Conservation (phyloP, 2,888 invertebrate genomes). For the Lissonota sp. region DNA sequence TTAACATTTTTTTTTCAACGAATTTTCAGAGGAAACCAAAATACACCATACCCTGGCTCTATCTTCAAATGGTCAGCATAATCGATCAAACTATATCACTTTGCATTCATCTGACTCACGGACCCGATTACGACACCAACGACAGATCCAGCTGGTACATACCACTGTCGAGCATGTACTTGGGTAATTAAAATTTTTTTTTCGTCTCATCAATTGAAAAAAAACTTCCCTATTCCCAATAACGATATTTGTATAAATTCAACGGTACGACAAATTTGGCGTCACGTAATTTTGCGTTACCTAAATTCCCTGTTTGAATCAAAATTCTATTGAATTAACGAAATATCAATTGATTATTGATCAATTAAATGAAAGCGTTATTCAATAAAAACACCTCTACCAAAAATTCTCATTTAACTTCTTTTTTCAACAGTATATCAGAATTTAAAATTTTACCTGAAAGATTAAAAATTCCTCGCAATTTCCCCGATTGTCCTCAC, state of each 20-base stretch:
- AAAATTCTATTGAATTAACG: no score
- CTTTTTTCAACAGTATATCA: no score
- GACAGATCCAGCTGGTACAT: conserved; percentile 75
- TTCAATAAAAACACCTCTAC: no score
- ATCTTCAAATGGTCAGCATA: conserved; percentile 79
- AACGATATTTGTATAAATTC: not conserved
- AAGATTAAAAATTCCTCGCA: no score
- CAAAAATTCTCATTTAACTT: no score
- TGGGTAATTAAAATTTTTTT: conserved; percentile 75
- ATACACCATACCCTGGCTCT: conserved; percentile 80
- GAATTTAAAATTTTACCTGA: no score
- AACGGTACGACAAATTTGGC: no score
- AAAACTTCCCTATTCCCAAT: not conserved
- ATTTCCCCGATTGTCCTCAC: no score
- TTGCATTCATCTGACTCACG: conserved; percentile 73
- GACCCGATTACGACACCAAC: conserved; percentile 67
- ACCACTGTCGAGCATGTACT: conserved; percentile 77
- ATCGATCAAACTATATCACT: conserved; percentile 79
- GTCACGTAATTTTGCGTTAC: no score
- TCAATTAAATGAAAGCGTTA: no score
- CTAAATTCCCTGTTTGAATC: no score
- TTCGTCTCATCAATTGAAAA: not conserved
- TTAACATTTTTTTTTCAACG: conserved; percentile 3
- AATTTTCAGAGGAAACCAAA: conserved; percentile 77
- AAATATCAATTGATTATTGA: no score